Evolutionary conservation across 2,113 vertebrate species (phyloP).

Genomic region (Peromyscus leucopus): DNA sequence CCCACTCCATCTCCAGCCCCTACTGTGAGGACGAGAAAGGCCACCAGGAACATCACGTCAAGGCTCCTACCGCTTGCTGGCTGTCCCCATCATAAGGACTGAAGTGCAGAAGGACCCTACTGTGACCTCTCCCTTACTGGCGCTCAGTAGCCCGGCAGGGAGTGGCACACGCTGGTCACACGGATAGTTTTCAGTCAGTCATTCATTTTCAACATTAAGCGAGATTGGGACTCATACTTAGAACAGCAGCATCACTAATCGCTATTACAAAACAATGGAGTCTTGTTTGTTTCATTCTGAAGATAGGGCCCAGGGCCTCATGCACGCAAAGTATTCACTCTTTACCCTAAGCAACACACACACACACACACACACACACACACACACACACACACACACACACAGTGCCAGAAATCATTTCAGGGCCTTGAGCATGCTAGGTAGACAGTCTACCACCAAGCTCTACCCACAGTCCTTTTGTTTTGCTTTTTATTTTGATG

Average conservation of each 20-base stretch:
- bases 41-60: neutral
- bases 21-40: neutral
- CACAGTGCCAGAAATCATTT: no score
- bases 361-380: no score
- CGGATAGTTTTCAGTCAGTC: neutral
- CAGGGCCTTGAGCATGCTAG: neutral
- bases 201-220: slow-evolving; percentile 39
- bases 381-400: no score
- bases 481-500: neutral
- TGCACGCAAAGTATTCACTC: neutral
- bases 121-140: neutral
- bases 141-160: neutral
- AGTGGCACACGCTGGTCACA: neutral
- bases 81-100: neutral
- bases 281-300: neutral
- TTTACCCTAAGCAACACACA: neutral
- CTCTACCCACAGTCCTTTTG: neutral
- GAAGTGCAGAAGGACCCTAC: neutral
- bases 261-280: neutral
- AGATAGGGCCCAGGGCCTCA: neutral
- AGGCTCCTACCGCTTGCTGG: neutral
- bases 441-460: no score
- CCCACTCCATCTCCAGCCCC: neutral
- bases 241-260: slow-evolving; percentile 11
- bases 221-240: slow-evolving; percentile 1